Evolutionary conservation across 2,113 vertebrate genomes (phyloP).

Genomic region (Poecilia latipinna): DNA sequence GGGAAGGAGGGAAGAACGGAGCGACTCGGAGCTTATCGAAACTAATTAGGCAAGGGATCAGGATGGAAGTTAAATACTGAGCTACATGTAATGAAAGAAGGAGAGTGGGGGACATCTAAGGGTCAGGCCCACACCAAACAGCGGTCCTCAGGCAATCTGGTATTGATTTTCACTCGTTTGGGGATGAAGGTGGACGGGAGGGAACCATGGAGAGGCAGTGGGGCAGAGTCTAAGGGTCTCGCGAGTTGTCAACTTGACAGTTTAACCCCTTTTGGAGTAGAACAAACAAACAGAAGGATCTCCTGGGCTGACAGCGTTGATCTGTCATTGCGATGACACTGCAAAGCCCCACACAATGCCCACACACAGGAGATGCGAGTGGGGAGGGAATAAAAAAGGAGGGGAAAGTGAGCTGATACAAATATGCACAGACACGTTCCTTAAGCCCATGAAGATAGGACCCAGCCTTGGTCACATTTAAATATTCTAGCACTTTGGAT

Average conservation of each 20-base stretch:
- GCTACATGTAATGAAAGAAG: constrained; percentile 88
- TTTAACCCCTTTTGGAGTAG: constrained; percentile 83
- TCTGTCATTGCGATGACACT: constrained; percentile 75
- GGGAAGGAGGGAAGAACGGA: constrained; percentile 41
- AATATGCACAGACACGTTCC: constrained; percentile 77
- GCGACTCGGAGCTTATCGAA: constrained; percentile 82
- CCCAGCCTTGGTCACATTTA: constrained; percentile 24
- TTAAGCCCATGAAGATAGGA: constrained; percentile 67
- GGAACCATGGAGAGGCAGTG: constrained; percentile 58
- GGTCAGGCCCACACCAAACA: constrained; percentile 86
- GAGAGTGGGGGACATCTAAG: constrained; percentile 82
- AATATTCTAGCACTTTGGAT: not conserved
- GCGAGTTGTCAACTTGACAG: constrained; percentile 83
- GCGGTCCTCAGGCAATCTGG: constrained; percentile 85
- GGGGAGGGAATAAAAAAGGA: constrained; percentile 52
- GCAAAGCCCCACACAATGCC: constrained; percentile 71
- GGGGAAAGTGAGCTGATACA: constrained; percentile 71
- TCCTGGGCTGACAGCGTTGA: constrained; percentile 77
- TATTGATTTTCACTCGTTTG: constrained; percentile 89
- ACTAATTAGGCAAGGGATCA: constrained; percentile 91
- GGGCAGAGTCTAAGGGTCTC: constrained; percentile 76
- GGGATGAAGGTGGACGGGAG: constrained; percentile 77
- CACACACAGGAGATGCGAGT: constrained; percentile 77
- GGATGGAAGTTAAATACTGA: constrained; percentile 89
- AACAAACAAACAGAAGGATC: constrained; percentile 81